Percentiles rank a stretch among this genome's conserved stretches.
These are phyloP conservation scores for Drosophila acutilabella DNA, from an alignment of 2,888 invertebrate genomes.

Conservation along the genomic window DNA sequence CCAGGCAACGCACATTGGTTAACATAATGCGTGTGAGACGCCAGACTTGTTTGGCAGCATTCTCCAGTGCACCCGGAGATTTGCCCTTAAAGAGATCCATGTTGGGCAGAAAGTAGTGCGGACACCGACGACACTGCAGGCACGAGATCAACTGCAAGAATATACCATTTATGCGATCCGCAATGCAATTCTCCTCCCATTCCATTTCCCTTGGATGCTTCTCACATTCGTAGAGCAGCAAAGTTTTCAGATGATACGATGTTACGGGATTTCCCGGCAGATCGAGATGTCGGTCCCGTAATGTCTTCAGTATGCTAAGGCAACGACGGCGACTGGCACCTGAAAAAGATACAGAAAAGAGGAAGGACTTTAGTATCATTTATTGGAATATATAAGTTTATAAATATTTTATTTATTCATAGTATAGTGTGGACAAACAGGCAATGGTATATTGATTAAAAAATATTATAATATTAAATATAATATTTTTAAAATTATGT, in stretches of 20 bases:
- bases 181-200: conserved; percentile 97
- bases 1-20: conserved; percentile 95
- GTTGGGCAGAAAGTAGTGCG: conserved; percentile 97
- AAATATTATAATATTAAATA: too few relatives aligned
- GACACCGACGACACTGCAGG: conserved; percentile 96
- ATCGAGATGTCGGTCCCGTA: conserved; percentile 96
- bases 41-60: conserved; percentile 97
- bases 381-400: too few relatives aligned
- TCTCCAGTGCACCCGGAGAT: conserved; percentile 95
- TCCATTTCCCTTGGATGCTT: conserved; percentile 97
- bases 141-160: conserved; percentile 97
- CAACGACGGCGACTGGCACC: conserved; percentile 93
- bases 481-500: too few relatives aligned
- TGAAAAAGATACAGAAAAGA: conserved; percentile 32
- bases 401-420: too few relatives aligned
- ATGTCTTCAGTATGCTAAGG: conserved; percentile 94
- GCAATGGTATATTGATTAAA: too few relatives aligned
- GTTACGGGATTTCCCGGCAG: conserved; percentile 95
- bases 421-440: too few relatives aligned
- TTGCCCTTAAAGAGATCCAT: conserved; percentile 97
- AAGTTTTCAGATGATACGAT: conserved; percentile 95
- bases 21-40: conserved; percentile 95
- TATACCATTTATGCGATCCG: conserved; percentile 97
- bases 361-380: too few relatives aligned
- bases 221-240: conserved; percentile 97